These are phyloP conservation scores for Drosophila neocordata DNA, from an alignment of 1,140 invertebrate genomes.

Conservation along the genomic window DNA sequence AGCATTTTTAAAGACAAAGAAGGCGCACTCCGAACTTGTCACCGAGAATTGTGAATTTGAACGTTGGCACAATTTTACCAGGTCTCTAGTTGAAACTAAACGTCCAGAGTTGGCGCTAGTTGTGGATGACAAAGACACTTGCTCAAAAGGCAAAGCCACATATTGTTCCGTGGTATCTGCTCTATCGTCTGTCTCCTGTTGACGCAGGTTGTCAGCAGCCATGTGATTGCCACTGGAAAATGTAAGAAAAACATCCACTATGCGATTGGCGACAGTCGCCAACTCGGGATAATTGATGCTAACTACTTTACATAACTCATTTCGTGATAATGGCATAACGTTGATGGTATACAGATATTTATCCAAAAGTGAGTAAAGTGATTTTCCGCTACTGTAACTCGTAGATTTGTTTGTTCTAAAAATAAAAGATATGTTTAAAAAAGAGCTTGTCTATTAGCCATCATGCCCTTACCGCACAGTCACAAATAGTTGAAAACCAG, in stretches of 20 bases:
- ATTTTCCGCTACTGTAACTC: conserved; percentile 84
- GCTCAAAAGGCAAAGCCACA: conserved; percentile 67
- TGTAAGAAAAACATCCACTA: conserved; percentile 93
- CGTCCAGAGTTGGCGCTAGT: conserved; percentile 83
- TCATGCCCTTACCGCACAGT: conserved; percentile 88
- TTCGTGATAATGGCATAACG: conserved; percentile 89
- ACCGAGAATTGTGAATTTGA: conserved; percentile 90
- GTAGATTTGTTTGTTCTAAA: conserved; percentile 83
- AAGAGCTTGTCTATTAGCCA: neutral
- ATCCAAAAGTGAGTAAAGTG: conserved; percentile 87
- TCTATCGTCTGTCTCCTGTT: conserved; percentile 62
- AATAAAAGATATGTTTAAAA: conserved; percentile 6
- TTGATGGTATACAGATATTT: conserved; percentile 93
- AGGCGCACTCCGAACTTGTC: conserved; percentile 88
- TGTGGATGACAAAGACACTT: conserved; percentile 37
- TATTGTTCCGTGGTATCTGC: conserved; percentile 69
- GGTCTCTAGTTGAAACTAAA: conserved; percentile 92
- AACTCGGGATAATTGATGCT: conserved; percentile 88
- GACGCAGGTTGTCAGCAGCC: conserved; percentile 82
- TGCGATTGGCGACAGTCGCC: conserved; percentile 88
- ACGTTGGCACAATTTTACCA: conserved; percentile 96
- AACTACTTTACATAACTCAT: conserved; percentile 89
- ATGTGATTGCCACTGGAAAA: conserved; percentile 88
- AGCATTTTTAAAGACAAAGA: conserved; percentile 94
- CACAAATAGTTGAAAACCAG: conserved; percentile 95